A percentile compares a stretch with the other conserved stretches of the same genome.
These are phyloP conservation scores for Diploptera punctata DNA, from an alignment of 2,888 invertebrate species.

Conservation along the genomic window DNA sequence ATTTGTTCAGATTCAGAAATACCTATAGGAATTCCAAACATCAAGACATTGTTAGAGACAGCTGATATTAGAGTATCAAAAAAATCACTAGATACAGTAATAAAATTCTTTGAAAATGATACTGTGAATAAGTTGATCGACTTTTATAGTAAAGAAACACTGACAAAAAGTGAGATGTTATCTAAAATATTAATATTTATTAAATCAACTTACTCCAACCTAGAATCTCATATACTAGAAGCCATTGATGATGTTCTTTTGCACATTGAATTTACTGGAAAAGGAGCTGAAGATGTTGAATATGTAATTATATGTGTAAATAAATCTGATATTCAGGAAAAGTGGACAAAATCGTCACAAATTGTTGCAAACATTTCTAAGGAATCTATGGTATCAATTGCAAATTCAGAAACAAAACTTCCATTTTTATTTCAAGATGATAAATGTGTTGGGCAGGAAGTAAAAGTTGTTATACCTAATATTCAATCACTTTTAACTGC, in stretches of 20 bases:
- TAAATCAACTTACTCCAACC: background rate
- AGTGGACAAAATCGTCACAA: too few species aligned
- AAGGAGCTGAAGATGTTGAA: background rate
- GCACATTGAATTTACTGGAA: background rate
- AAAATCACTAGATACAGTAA: background rate
- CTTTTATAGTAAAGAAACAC: background rate
- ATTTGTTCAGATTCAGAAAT: too few species aligned
- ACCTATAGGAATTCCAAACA: background rate
- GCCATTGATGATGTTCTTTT: background rate
- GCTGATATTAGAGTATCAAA: background rate
- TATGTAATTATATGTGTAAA: background rate
- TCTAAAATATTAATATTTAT: background rate
- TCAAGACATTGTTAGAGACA: background rate
- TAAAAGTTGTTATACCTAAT: background rate
- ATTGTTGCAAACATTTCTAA: background rate
- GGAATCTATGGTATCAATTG: background rate
- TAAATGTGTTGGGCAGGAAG: background rate
- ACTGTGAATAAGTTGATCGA: background rate
- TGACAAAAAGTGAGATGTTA: background rate
- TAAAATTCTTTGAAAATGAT: background rate
- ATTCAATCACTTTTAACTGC: background rate
- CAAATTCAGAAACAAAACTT: background rate
- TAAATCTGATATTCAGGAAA: background rate
- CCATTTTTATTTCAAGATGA: too few species aligned
- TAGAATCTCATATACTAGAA: background rate